Evolutionary conservation across 1,140 invertebrate genomes (phyloP), one percentile per base, ranked within the genome.

Genomic region (Arctopsyche grandis): DNA sequence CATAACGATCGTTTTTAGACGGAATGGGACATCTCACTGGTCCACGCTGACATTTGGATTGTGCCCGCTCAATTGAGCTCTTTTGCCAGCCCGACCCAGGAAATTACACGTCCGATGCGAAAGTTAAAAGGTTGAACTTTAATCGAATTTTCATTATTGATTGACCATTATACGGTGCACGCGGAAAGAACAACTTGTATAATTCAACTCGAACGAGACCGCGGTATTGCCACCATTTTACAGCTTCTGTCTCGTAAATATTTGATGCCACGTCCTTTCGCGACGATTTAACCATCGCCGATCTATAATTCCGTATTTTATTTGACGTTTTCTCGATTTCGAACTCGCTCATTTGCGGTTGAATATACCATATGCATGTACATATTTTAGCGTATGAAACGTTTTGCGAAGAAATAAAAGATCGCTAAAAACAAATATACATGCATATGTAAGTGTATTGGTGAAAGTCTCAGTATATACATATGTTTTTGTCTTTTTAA

Each of bases 121-220:
- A 60, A 60, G 56, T 60, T 60, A 21, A 19, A 21, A 16, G 56
- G 56, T 19, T 38, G 19, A 21, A 21, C 56, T 60, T 60, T 60
- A 60, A 60, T 60, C 56, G 56, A 60, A 60, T 60, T 60, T 60
- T 60, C 56, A 60, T 60, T 60, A 60, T 60, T 60, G 16, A 60
- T 19, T 19, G 56, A 60, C 7, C 9, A 16, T 21, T 9, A 21
- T 60, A 1, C 19, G 1, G 14, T 19, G 16, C 16, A 16, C 14
- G 48, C 16, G 10, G 10, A 52, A 38, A 38, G 29, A 38, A 1
- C 29, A 38, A 38, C 3, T 7, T n/a, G n/a, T 38, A 38, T 7
- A 38, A 38, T 38, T 38, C 29, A 38, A 38, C 29, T 38, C 3
- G 7, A 38, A 38, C 29, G 7, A 38, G 29, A 38, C 29, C n/a